Evolutionary conservation across 2,888 invertebrate genomes (phyloP), one percentile per base, ranked within the genome.

Genomic region (Ceramica pisi): DNA sequence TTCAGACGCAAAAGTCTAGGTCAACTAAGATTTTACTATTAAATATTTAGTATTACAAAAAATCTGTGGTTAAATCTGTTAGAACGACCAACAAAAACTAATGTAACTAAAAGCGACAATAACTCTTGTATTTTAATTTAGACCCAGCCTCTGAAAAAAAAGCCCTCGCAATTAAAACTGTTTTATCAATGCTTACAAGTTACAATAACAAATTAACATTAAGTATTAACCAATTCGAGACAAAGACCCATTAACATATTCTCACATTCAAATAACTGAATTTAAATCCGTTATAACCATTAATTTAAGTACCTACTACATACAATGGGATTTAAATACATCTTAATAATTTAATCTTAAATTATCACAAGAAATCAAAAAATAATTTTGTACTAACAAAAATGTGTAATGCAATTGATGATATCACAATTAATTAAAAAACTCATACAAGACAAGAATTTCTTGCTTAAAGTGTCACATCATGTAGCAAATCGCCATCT

Each of bases 401-500:
- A 69, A 63, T 31, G 64, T 69, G 64, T 80, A 83, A 82, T 70
- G 80, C 55, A 51, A 31, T 53, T 51, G 26, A 51, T 74, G 63
- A 59, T 83, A 80, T 80, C 80, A 83, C 80, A 80, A 71, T 63
- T 67, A 55, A 38, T 53, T 9, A 46, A 35, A 14, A 57, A 68
- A 66, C n/a, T 7, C 19, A 9, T 48, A 48, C 12, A 71, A 51
- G 31, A 35, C 26, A 48, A 38, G 38, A 21, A 35, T 56, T 26
- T 35, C 51, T 50, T 62, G 19, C 21, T 1, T 51, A 2, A 8
- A 56, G n/a, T 41, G 38, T 23, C 26, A n/a, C 50, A 82, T 95
- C 92, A 96, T 81, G 95, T 96, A 10, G 95, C 90, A 74, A 96
- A 96, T 71, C 97, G 94, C 92, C 95, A 96, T 81, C 95, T 95